phyloP scores from a whole-genome alignment of 2,113 vertebrate genomes.

The Myiozetetes cayanensis region DNA sequence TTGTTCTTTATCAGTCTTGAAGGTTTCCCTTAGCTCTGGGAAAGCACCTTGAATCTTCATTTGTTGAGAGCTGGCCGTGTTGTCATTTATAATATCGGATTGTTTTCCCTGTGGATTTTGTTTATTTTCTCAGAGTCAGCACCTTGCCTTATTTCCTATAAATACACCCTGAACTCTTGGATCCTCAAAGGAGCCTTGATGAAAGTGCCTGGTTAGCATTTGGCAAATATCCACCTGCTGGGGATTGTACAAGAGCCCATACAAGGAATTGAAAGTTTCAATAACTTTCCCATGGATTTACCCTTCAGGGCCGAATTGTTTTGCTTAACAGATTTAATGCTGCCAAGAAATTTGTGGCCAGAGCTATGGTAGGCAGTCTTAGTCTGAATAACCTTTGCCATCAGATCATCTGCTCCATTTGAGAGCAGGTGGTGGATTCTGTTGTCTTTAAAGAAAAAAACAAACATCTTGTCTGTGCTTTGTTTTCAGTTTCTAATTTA shows the following conservation, averaged over 20 bases:
- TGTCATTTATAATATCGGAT: background rate
- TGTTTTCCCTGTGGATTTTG: background rate
- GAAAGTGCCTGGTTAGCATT: background rate
- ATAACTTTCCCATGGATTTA: slow-evolving; percentile 35
- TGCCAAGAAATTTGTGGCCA: background rate
- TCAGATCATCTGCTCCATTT: background rate
- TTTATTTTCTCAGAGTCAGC: background rate
- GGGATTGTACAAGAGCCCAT: background rate
- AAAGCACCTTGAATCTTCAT: background rate
- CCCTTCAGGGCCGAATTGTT: background rate
- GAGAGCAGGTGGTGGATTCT: background rate
- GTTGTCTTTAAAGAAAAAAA: background rate
- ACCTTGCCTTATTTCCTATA: background rate
- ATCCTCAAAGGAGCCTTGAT: background rate
- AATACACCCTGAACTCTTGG: background rate
- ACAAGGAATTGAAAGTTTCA: background rate
- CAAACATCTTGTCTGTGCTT: background rate
- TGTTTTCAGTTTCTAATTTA: background rate
- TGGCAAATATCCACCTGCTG: background rate
- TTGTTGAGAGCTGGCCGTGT: background rate
- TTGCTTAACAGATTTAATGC: background rate
- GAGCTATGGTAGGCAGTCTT: background rate
- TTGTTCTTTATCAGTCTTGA: background rate
- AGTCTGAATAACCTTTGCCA: background rate
- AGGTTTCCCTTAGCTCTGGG: background rate